Conservation (phyloP, 2,113 vertebrate species). For the Platycercus adscitus region DNA sequence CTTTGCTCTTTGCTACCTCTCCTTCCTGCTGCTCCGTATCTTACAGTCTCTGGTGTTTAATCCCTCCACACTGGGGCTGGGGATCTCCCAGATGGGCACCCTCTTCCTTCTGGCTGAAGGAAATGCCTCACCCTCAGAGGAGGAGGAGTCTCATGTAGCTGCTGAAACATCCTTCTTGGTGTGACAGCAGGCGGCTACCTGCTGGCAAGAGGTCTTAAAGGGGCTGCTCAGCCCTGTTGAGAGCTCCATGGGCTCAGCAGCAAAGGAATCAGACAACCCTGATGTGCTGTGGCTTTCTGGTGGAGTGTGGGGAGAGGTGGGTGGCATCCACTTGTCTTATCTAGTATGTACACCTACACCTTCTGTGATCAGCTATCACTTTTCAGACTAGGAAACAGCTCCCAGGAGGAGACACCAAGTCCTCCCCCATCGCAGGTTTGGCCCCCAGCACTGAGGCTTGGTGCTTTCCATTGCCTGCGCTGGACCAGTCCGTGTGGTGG, state of each 20-base stretch:
- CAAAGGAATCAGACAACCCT: background rate
- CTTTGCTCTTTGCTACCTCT: background rate
- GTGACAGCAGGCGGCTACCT: background rate
- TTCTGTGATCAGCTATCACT: background rate
- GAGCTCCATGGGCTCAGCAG: background rate
- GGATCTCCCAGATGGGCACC: background rate
- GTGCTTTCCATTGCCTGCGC: background rate
- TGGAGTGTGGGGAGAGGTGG: background rate
- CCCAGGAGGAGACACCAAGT: background rate
- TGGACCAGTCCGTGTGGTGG: accelerated
- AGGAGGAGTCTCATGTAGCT: background rate
- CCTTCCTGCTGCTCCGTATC: background rate
- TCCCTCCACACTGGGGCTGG: accelerated
- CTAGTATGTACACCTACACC: too few species aligned
- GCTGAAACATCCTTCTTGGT: background rate
- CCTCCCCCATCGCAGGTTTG: background rate
- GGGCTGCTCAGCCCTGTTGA: background rate
- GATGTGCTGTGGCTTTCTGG: background rate
- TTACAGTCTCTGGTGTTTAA: background rate
- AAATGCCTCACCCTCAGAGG: background rate
- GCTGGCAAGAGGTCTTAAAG: background rate
- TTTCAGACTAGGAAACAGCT: background rate
- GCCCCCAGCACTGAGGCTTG: background rate
- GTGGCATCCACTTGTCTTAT: background rate
- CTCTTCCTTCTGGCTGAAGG: background rate